Evolutionary conservation across 2,797 vertebrate genomes (phyloP), one percentile per base, ranked within the genome.

Genomic region (Dryobates pubescens): DNA sequence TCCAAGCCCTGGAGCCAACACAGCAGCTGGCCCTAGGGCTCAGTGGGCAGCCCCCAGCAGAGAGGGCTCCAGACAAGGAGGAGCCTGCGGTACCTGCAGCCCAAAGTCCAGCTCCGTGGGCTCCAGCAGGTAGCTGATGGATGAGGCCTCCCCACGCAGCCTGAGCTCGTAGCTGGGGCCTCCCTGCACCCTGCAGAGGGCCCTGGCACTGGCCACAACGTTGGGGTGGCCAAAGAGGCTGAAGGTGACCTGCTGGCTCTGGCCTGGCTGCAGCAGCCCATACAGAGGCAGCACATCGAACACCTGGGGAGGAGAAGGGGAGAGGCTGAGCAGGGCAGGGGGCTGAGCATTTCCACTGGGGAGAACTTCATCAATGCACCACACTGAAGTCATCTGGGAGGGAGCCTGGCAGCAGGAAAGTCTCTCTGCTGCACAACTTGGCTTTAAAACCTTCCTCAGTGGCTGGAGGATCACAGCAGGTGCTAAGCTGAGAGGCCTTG

Each of bases 251-350:
- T 38, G 36, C 36, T 38, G 36, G 69, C 94, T 97, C n/a, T 98
- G 96, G 0, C 97, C 97, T 0, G 99, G 98, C 62, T 64, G 96
- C 83, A 99, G 95, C 15, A 82, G 71, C 9, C 99, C 98, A 1
- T 90, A 97, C 17, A 97, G 94, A 0, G 98, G 99, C 82, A 97
- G 77, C 64, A 99, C 95, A 63, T 99, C 98, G 38, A 99, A 99
- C 8, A 99, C 98, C 99, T 99, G 90, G 5, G 34, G 85, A 59
- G 0, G 49, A 7, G 47, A 81, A 30, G 49, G 80, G 13, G 36
- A 1, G 0, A 7, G 10, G 49, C 4, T 1, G 1, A 38, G 27
- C 5, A 12, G 36, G n/a, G n/a, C n/a, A n/a, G n/a, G n/a, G n/a
- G n/a, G n/a, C n/a, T n/a, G n/a, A n/a, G n/a, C n/a, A n/a, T n/a